Evolutionary conservation across 2,113 vertebrate species (phyloP).

Genomic region (Oceanites oceanicus): DNA sequence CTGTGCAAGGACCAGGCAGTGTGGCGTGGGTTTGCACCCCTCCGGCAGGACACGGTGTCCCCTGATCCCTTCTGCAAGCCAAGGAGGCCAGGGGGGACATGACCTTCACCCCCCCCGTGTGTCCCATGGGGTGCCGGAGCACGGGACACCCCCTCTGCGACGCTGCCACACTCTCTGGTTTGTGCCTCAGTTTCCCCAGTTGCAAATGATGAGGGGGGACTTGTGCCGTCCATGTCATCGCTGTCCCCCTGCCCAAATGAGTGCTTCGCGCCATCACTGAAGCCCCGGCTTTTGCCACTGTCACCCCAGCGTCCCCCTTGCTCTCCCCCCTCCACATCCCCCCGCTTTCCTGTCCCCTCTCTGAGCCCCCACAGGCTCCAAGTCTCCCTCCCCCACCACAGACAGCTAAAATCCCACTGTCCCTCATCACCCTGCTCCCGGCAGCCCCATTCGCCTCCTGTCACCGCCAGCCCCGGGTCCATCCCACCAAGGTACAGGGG

Average conservation of each 20-base stretch:
- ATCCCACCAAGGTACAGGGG: not conserved
- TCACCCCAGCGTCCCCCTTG: not conserved
- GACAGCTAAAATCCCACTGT: not conserved
- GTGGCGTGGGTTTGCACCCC: not conserved
- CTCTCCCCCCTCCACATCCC: no score
- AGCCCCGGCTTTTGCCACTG: not conserved
- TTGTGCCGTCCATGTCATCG: fast-evolving
- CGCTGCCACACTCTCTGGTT: not conserved
- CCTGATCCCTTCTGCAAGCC: not conserved
- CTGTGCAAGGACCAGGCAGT: not conserved
- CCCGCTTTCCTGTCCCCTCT: not conserved
- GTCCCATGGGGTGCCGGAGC: not conserved
- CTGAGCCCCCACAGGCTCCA: not conserved
- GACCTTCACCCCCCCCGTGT: not conserved
- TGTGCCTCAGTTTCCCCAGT: conserved; percentile 40
- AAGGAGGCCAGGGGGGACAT: not conserved
- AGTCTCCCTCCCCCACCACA: not conserved
- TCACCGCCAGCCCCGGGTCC: not conserved
- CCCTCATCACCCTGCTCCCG: not conserved
- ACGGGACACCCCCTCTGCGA: not conserved
- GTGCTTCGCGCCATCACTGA: not conserved
- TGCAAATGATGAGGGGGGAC: not conserved
- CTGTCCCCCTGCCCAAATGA: not conserved
- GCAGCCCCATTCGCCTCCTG: not conserved
- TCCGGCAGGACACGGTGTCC: not conserved